A percentile compares a stretch with the other conserved stretches of the same genome.
These are phyloP conservation scores for Drosophila paulistorum DNA, from an alignment of 1,140 invertebrate species.

Conservation along the genomic window DNA sequence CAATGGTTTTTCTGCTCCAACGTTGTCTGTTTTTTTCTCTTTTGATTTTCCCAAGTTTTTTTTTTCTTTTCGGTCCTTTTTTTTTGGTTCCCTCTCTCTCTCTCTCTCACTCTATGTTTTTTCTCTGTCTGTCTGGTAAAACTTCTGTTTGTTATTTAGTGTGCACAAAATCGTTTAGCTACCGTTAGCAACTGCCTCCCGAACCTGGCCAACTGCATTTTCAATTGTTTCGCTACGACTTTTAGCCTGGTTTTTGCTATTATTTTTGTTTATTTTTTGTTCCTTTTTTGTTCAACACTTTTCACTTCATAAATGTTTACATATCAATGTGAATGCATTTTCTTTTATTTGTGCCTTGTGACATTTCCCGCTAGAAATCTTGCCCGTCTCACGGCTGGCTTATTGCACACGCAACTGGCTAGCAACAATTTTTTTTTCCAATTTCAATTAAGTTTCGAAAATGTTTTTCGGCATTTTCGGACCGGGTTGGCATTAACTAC, in stretches of 20 bases:
- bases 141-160: constrained; percentile 70
- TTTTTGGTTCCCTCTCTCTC: neutral
- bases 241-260: constrained; percentile 13
- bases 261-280: constrained; percentile 15
- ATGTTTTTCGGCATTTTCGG: constrained; percentile 27
- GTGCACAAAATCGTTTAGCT: constrained; percentile 66
- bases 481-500: constrained; percentile 6
- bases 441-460: constrained; percentile 69
- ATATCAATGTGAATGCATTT: constrained; percentile 38
- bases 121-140: constrained; percentile 22
- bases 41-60: neutral
- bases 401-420: constrained; percentile 71
- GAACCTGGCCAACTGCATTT: constrained; percentile 7
- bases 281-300: constrained; percentile 12
- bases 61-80: neutral
- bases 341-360: constrained; percentile 2
- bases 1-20: constrained; percentile 15
- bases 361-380: constrained; percentile 8
- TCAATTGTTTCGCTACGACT: constrained; percentile 35
- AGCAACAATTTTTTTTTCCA: constrained; percentile 54
- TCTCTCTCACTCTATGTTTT: neutral
- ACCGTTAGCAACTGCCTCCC: constrained; percentile 13
- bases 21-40: neutral
- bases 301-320: constrained; percentile 61
- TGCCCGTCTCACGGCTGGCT: constrained; percentile 39